Evolutionary conservation across 2,888 invertebrate species (phyloP).

Genomic region (Meloe dianella): DNA sequence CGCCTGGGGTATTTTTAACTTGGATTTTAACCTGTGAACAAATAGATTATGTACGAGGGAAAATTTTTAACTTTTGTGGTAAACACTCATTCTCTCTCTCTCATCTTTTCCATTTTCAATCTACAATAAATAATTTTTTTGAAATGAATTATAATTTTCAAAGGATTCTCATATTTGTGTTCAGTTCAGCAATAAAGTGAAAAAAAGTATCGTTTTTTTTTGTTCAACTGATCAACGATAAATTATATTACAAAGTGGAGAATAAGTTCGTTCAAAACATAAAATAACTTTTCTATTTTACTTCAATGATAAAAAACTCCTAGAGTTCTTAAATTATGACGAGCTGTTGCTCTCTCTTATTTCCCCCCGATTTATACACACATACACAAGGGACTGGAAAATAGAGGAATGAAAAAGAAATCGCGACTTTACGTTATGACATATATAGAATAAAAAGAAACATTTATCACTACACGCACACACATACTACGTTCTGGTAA

Average conservation of each 20-base stretch:
- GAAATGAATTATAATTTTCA: too few relatives aligned
- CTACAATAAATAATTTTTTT: too few relatives aligned
- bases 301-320: neutral
- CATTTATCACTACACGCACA: neutral
- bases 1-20: constrained; percentile 41
- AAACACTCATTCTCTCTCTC: neutral
- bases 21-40: constrained; percentile 28
- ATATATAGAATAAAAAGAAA: constrained; percentile 9
- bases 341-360: constrained; percentile 19
- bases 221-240: neutral
- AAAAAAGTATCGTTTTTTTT: too few relatives aligned
- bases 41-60: neutral
- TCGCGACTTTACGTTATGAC: constrained; percentile 40
- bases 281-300: neutral
- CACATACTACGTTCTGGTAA: neutral
- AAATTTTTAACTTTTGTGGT: neutral
- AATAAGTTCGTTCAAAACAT: neutral
- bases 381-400: constrained; percentile 12
- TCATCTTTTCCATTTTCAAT: neutral
- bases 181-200: too few relatives aligned
- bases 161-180: too few relatives aligned
- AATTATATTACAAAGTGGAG: neutral
- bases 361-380: neutral
- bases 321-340: constrained; percentile 20
- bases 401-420: constrained; percentile 42